phyloP scores from a whole-genome alignment of 2,888 invertebrate species.

The Pyrocoelia pectoralis region DNA sequence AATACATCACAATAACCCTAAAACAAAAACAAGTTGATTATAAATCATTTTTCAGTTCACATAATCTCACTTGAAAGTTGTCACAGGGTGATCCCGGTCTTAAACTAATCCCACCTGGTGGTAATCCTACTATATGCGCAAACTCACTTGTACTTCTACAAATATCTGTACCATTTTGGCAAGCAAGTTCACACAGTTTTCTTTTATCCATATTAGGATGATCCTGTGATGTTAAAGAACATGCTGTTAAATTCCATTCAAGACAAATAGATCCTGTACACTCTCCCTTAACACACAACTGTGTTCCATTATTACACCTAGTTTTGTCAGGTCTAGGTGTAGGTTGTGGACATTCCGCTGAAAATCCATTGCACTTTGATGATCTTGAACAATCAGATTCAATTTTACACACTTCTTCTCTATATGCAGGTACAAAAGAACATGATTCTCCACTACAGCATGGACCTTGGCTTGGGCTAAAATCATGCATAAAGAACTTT shows the following conservation, averaged over 20 bases:
- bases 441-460: slow-evolving; percentile 88
- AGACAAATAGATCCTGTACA: slow-evolving; percentile 96
- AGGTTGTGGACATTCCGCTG: slow-evolving; percentile 89
- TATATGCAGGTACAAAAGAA: slow-evolving; percentile 72
- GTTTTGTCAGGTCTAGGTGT: slow-evolving; percentile 85
- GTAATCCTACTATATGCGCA: slow-evolving; percentile 75
- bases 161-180: slow-evolving; percentile 83
- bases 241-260: slow-evolving; percentile 93
- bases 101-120: slow-evolving; percentile 83
- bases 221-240: slow-evolving; percentile 87
- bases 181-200: slow-evolving; percentile 95
- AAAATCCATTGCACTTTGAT: slow-evolving; percentile 84
- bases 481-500: too few relatives aligned
- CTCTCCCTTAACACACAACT: slow-evolving; percentile 88
- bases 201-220: slow-evolving; percentile 80
- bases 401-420: slow-evolving; percentile 77
- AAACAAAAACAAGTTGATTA: slow-evolving; percentile 35
- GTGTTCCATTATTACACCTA: slow-evolving; percentile 93
- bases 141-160: slow-evolving; percentile 91
- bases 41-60: slow-evolving; percentile 2
- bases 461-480: slow-evolving; percentile 96
- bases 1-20: slow-evolving; percentile 99
- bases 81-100: slow-evolving; percentile 98
- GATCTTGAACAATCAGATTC: slow-evolving; percentile 91
- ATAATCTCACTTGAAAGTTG: slow-evolving; percentile 87